Conservation (phyloP, 2,113 vertebrate species). For the Actenoides hombroni region DNA sequence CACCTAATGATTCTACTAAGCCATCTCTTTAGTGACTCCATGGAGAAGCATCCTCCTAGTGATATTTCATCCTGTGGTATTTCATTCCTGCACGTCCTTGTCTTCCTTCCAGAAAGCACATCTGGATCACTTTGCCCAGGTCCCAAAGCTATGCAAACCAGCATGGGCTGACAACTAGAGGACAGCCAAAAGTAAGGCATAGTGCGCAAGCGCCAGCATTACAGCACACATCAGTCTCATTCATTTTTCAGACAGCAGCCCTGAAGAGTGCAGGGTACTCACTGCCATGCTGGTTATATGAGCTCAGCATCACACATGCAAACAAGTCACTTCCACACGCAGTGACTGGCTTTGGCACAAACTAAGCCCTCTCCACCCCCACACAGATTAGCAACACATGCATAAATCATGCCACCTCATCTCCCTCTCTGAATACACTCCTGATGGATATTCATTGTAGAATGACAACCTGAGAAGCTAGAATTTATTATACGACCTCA, state of each 20-base stretch:
- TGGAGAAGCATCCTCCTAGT: background rate
- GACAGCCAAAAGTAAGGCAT: background rate
- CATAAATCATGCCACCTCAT: background rate
- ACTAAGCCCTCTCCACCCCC: background rate
- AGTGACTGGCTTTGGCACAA: background rate
- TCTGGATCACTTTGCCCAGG: background rate
- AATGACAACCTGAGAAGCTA: background rate
- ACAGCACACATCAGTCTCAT: background rate
- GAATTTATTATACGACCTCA: background rate
- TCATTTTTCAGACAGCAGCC: background rate
- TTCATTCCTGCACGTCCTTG: background rate
- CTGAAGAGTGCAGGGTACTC: background rate
- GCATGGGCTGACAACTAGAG: background rate
- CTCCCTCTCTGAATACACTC: background rate
- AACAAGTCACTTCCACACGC: background rate
- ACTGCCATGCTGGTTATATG: background rate
- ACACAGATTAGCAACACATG: background rate
- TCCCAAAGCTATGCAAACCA: background rate
- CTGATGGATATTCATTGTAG: background rate
- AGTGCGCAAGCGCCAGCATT: background rate
- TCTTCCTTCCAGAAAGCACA: background rate
- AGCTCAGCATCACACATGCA: background rate
- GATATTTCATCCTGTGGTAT: background rate
- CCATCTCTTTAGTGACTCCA: background rate
- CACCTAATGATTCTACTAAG: background rate